Base-by-base conservation (phyloP, 2,888 invertebrate genomes). In the Apamea epomidion region DNA sequence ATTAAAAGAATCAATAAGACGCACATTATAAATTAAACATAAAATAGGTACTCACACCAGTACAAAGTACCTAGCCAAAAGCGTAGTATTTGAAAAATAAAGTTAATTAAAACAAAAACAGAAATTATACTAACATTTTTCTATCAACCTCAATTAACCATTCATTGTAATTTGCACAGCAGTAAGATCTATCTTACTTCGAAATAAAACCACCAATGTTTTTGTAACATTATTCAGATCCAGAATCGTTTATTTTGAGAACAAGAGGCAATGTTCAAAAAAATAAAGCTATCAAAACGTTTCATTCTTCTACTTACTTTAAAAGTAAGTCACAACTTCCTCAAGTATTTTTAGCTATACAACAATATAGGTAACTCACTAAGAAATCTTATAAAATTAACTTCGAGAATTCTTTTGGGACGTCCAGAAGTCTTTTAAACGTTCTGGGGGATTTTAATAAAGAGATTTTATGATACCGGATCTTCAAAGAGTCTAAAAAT, bases 351-450 rank as follows among this genome's bases (percentile, higher is more conserved):
- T 54, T 29, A 42, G 25, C 29, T 21, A 45, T 76, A 73, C 54
- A 77, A 82, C 42, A 62, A 76, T 48, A 12, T 14, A n/a, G 16
- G 62, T 68, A n/a, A n/a, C 25, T 25, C 16, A 45, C 42, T 70
- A 29, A 80, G 76, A 80, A 88, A 80, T 77, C 73, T 69, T 79
- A 81, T 79, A 79, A 86, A 79, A 77, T 77, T n/a, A 74, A 80
- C 62, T 78, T 80, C 32, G 12, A 37, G 54, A 54, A 81, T 78
- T 68, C 12, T 76, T 80, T 64, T 51, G 45, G 54, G 69, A 62
- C n/a, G 14, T 14, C 54, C 14, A 7, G 60, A 81, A 70, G 42
- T 70, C 69, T 32, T 65, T 48, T 29, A 75, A 76, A 62, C 1
- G 32, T 3, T 60, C 67, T 25, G 18, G 37, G 42, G 48, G 51